Percentiles rank a stretch among this genome's conserved stretches.
phyloP scores from a whole-genome alignment of 2,888 invertebrate species.

The Marasmarcha lunaedactyla region DNA sequence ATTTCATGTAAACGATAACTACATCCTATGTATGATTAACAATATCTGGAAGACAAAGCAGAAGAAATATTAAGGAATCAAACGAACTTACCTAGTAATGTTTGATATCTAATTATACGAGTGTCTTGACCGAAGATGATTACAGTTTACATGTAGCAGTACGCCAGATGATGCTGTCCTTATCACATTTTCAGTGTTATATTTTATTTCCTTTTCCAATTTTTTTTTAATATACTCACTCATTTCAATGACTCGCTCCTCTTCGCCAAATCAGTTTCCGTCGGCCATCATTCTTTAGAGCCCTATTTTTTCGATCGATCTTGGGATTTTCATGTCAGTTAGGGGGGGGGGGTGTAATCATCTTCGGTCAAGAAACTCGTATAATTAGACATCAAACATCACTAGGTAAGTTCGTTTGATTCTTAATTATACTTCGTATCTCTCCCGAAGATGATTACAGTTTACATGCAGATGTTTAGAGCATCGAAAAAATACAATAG shows the following conservation, averaged over 20 bases:
- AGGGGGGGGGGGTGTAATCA: slow-evolving; percentile 6
- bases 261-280: background rate
- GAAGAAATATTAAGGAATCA: background rate
- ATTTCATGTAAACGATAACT: no score
- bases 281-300: background rate
- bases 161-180: slow-evolving; percentile 2
- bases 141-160: background rate
- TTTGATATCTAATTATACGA: slow-evolving; percentile 3
- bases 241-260: no score
- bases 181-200: slow-evolving; percentile 2
- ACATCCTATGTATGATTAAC: no score
- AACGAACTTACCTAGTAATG: slow-evolving; percentile 2
- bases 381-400: slow-evolving; percentile 12
- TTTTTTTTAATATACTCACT: background rate
- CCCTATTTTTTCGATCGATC: background rate
- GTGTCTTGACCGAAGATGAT: background rate
- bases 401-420: slow-evolving; percentile 14
- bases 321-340: background rate
- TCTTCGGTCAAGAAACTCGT: slow-evolving; percentile 10
- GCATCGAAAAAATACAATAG: background rate
- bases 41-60: no score
- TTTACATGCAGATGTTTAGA: slow-evolving; percentile 8
- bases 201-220: background rate
- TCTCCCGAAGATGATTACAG: slow-evolving; percentile 9
- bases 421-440: slow-evolving; percentile 12